A percentile compares a stretch with the other conserved stretches of the same genome.
Conservation (phyloP, 2,113 vertebrate species). For the Lanius collurio region DNA sequence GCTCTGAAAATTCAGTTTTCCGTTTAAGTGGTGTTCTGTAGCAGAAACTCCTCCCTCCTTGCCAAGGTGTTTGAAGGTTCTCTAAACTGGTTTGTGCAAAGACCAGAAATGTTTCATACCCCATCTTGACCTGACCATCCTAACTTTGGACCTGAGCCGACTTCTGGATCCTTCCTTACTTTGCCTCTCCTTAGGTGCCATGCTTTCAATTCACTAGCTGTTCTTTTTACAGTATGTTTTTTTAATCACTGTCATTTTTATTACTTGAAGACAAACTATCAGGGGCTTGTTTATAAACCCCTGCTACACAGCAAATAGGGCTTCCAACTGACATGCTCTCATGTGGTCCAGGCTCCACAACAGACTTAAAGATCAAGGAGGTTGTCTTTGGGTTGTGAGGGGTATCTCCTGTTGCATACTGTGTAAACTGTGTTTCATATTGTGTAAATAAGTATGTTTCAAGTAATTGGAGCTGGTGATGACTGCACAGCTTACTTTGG, state of each 20-base stretch:
- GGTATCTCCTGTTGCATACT: not conserved
- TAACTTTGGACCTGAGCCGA: not conserved
- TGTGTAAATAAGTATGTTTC: not conserved
- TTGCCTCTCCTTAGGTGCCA: not conserved
- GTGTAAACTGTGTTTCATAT: not conserved
- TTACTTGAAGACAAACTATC: not conserved
- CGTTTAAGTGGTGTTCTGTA: not conserved
- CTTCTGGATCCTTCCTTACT: not conserved
- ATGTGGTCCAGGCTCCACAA: not conserved
- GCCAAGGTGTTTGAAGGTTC: not conserved
- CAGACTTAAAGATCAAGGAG: not conserved
- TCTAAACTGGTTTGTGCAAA: not conserved
- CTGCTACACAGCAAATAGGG: not conserved
- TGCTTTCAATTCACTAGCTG: not conserved
- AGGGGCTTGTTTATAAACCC: not conserved
- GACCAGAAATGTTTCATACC: not conserved
- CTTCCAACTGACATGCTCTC: not conserved
- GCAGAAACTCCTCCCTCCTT: not conserved
- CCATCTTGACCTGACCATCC: not conserved
- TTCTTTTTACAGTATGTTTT: not conserved
- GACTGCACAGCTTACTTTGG: not conserved
- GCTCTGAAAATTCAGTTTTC: not conserved
- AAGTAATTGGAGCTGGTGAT: not conserved
- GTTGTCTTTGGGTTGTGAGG: not conserved
- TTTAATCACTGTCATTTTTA: not conserved